Percentiles rank a stretch among this genome's conserved stretches.
Conservation (phyloP, 2,797 vertebrate genomes). For the Pseudomugil gertrudae region DNA sequence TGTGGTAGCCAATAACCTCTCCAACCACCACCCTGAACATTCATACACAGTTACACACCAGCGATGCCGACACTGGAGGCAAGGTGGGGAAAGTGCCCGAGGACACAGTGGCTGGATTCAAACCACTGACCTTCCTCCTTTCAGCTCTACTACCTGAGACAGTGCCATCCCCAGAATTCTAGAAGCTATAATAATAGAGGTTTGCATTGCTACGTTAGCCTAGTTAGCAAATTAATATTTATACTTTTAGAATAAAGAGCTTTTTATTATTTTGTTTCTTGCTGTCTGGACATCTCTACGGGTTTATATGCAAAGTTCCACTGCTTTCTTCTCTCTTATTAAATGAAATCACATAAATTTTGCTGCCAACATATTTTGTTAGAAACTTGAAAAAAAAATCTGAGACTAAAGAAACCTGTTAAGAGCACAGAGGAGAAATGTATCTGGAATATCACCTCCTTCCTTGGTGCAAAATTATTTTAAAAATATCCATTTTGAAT, state of each 20-base stretch:
- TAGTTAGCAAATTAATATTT: neutral
- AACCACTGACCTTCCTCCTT: too few species aligned
- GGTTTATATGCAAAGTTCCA: neutral
- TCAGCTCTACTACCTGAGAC: too few species aligned
- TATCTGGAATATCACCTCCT: neutral
- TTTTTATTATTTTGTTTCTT: neutral
- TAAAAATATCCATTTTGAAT: neutral
- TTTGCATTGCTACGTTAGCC: neutral
- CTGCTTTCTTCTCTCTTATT: neutral
- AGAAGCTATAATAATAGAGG: neutral
- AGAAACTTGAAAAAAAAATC: neutral
- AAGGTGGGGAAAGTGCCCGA: too few species aligned
- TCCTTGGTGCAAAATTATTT: too few species aligned
- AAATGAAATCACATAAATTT: constrained; percentile 26
- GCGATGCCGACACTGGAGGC: too few species aligned
- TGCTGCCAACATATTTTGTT: constrained; percentile 12
- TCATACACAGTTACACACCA: too few species aligned
- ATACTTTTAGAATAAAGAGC: too few species aligned
- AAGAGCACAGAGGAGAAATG: neutral
- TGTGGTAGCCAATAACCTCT: too few species aligned
- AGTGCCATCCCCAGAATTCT: neutral
- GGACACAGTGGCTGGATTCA: too few species aligned
- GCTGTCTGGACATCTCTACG: neutral
- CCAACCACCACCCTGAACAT: too few species aligned
- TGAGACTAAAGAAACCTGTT: too few species aligned